These are phyloP conservation scores for Ursus arctos DNA, from an alignment of 2,113 vertebrate species.

Conservation along the genomic window DNA sequence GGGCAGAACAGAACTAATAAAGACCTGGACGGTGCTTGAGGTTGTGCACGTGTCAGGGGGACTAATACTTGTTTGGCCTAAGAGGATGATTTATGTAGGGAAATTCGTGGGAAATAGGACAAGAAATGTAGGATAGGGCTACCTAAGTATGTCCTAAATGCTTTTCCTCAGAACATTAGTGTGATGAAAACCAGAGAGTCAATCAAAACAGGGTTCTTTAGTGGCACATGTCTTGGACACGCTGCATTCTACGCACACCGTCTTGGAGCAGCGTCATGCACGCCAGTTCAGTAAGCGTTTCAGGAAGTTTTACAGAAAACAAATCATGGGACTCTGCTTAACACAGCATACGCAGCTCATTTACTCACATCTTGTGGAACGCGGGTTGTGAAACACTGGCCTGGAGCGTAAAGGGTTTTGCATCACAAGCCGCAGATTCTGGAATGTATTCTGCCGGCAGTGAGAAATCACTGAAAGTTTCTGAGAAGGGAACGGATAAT, in stretches of 20 bases:
- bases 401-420: constrained; percentile 39
- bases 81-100: not conserved
- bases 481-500: constrained; percentile 5
- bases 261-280: constrained; percentile 7
- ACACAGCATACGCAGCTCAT: not conserved
- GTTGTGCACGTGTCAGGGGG: not conserved
- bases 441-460: not conserved
- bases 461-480: constrained; percentile 34
- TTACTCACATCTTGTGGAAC: not conserved
- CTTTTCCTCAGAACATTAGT: constrained; percentile 34
- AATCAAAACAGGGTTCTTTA: constrained; percentile 9
- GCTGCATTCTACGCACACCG: not conserved
- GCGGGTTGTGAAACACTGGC: not conserved
- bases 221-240: constrained; percentile 52
- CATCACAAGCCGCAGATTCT: not conserved
- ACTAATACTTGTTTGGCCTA: not conserved
- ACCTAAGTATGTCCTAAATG: constrained; percentile 29
- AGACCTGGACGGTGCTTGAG: not conserved
- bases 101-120: constrained; percentile 19
- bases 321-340: not conserved
- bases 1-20: not conserved
- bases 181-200: constrained; percentile 49
- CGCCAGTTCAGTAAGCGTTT: constrained; percentile 38
- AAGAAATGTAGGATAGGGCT: not conserved
- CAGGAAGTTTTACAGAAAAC: constrained; percentile 46